These are phyloP conservation scores for Tetragnatha montana DNA, from an alignment of 2,888 invertebrate species.

Conservation along the genomic window DNA sequence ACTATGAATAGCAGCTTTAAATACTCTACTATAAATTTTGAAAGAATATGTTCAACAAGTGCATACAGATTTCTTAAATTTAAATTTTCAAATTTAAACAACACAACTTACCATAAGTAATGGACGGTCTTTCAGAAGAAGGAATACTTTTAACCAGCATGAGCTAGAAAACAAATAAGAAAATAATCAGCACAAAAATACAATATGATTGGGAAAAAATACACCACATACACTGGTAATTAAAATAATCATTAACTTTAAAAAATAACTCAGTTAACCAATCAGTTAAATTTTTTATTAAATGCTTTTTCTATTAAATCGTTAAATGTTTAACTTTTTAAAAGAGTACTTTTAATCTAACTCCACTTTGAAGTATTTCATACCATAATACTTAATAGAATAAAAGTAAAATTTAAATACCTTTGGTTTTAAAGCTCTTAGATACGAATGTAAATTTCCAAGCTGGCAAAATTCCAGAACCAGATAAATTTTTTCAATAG, in stretches of 20 bases:
- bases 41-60: too few species aligned
- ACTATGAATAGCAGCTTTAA: not conserved
- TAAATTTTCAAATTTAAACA: not conserved
- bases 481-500: conserved; percentile 44
- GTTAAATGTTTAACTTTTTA: not conserved
- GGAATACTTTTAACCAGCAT: conserved; percentile 37
- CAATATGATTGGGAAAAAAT: not conserved
- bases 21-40: not conserved
- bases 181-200: not conserved
- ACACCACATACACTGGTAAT: too few species aligned
- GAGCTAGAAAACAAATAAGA: conserved; percentile 7
- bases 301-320: not conserved
- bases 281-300: not conserved
- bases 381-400: not conserved
- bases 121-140: conserved; percentile 10
- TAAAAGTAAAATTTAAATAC: not conserved
- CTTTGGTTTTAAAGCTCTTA: conserved; percentile 37
- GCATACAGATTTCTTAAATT: too few species aligned
- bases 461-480: conserved; percentile 44
- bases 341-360: not conserved
- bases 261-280: too few species aligned
- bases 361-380: not conserved
- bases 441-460: conserved; percentile 45
- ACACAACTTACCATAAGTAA: conserved; percentile 8
- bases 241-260: too few species aligned